phyloP scores from a whole-genome alignment of 2,113 vertebrate genomes.

The Pomatorhinus ruficollis region DNA sequence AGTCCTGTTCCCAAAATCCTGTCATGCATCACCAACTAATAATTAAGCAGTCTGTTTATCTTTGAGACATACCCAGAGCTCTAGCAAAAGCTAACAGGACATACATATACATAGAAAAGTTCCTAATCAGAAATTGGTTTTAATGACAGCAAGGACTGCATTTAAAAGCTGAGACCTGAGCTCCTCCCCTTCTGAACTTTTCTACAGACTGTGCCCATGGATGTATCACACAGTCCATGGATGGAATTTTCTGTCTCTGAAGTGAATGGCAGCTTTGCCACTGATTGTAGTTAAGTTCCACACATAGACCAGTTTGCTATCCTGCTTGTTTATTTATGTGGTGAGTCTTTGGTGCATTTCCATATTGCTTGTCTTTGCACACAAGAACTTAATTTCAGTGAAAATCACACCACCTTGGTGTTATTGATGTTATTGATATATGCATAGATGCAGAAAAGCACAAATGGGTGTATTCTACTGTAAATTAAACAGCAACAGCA shows the following conservation, averaged over 20 bases:
- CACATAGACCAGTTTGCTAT: not conserved
- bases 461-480: not conserved
- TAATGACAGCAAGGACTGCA: not conserved
- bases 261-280: not conserved
- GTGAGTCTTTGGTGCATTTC: not conserved
- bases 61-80: not conserved
- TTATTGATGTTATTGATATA: not conserved
- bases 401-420: not conserved
- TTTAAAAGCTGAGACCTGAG: not conserved
- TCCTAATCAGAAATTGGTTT: not conserved
- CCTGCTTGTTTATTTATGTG: not conserved
- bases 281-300: not conserved
- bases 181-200: not conserved
- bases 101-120: not conserved
- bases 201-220: not conserved
- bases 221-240: not conserved
- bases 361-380: not conserved
- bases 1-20: constrained; percentile 23
- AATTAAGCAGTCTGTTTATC: constrained; percentile 52
- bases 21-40: constrained; percentile 26
- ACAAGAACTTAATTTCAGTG: not conserved
- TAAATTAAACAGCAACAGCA: no score
- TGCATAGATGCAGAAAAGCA: not conserved
- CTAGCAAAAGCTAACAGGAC: not conserved
- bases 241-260: not conserved